Evolutionary conservation across 2,113 vertebrate species (phyloP), one percentile per base, ranked within the genome.

Genomic region (Chauna torquata): DNA sequence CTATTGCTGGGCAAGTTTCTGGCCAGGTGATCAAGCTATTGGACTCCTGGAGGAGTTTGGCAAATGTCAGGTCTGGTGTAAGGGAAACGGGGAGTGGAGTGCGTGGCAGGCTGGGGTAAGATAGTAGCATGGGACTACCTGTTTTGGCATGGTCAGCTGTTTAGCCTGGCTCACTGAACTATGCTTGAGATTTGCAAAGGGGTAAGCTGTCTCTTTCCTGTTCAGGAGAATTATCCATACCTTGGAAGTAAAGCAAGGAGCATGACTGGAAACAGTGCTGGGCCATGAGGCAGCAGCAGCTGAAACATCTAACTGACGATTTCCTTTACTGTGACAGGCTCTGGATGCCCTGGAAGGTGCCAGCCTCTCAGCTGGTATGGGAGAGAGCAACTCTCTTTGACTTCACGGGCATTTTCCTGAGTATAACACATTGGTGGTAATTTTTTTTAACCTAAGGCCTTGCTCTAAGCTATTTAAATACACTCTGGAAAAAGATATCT

Each of bases 401-500:
- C 40, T 49, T 68, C 22, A 24, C 27, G 30, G 45, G 22, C 34
- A 61, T 69, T 92, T 96, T 74, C 59, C 65, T n/a, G 44, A 78
- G 8, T 47, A 49, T 55, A 50, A 76, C 32, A 20, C 11, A 8
- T 27, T 47, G 30, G 15, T 90, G 75, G 19, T 16, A 6, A 9
- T 28, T 16, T 42, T 28, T 4, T 95, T 90, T 92, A 62, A 61
- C 61, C 45, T 27, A 36, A 86, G 81, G 70, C 76, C 61, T 95
- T 95, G 49, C 71, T 90, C 58, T 85, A 69, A 85, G 61, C 74
- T 88, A 64, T 96, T 92, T 93, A 94, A 95, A 87, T 86, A 89
- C n/a, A 71, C n/a, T 70, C 47, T 95, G 70, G 95, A 85, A 96
- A 96, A 94, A 97, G 64, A 95, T 97, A 96, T 96, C 94, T 96